Evolutionary conservation across 1,140 invertebrate genomes (phyloP).

Genomic region (Paraescarpia echinospica): DNA sequence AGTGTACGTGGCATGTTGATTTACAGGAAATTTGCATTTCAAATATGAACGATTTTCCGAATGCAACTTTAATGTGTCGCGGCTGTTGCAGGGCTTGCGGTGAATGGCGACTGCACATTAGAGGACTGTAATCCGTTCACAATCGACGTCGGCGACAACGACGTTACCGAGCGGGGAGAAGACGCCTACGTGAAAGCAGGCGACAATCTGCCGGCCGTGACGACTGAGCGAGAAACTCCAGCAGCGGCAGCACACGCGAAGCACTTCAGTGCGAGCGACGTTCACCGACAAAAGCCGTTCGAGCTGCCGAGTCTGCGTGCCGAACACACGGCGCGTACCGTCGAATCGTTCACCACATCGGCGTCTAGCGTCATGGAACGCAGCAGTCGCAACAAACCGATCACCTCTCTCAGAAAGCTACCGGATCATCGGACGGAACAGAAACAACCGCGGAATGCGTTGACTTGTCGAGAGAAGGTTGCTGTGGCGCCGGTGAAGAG

Average conservation of each 20-base stretch:
- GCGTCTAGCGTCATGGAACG: neutral
- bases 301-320: neutral
- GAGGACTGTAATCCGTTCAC: neutral
- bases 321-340: neutral
- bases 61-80: too few species aligned
- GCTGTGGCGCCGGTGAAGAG: neutral
- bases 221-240: neutral
- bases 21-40: too few species aligned
- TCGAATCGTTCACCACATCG: neutral
- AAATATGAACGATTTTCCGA: too few species aligned
- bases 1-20: too few species aligned
- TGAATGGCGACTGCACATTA: neutral
- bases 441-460: neutral
- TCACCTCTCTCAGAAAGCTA: neutral
- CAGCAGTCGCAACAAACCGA: neutral
- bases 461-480: neutral
- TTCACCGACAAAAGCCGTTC: neutral
- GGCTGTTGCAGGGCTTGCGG: neutral
- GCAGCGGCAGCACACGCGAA: neutral
- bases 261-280: neutral
- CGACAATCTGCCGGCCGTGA: neutral
- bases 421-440: neutral
- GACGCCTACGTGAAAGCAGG: neutral
- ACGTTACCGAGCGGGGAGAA: neutral
- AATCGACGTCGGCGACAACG: neutral